Conservation (phyloP, 2,113 vertebrate species). For the Carlito syrichta region DNA sequence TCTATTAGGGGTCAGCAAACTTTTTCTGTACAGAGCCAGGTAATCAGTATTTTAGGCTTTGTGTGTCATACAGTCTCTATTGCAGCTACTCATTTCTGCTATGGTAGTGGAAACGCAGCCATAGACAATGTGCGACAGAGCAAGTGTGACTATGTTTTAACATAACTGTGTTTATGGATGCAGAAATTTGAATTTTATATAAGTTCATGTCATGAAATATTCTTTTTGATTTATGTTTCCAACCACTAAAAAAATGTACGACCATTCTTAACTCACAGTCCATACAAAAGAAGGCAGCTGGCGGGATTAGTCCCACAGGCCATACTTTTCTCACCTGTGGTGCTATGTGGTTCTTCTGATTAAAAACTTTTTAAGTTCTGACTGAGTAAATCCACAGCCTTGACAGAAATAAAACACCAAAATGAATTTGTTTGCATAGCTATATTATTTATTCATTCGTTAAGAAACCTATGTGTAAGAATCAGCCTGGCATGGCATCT, state of each 20-base stretch:
- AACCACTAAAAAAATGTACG: conserved; percentile 17
- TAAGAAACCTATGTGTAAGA: not conserved
- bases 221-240: not conserved
- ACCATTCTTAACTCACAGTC: not conserved
- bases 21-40: not conserved
- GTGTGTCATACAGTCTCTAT: not conserved
- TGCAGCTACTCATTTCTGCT: not conserved
- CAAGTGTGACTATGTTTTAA: not conserved
- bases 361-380: not conserved
- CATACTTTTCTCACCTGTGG: not conserved
- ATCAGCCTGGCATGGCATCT: not conserved
- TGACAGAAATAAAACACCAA: not conserved
- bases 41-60: conserved; percentile 37
- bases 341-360: not conserved
- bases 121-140: not conserved
- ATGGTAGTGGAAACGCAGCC: not conserved
- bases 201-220: not conserved
- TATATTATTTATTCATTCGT: not conserved
- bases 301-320: not conserved
- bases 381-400: conserved; percentile 22
- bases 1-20: not conserved
- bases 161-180: not conserved
- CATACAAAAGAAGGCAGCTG: not conserved
- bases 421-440: not conserved
- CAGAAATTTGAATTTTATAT: conserved; percentile 17